Evolutionary conservation across 2,113 vertebrate species (phyloP), one percentile per base, ranked within the genome.

Genomic region (Crypturellus undulatus): DNA sequence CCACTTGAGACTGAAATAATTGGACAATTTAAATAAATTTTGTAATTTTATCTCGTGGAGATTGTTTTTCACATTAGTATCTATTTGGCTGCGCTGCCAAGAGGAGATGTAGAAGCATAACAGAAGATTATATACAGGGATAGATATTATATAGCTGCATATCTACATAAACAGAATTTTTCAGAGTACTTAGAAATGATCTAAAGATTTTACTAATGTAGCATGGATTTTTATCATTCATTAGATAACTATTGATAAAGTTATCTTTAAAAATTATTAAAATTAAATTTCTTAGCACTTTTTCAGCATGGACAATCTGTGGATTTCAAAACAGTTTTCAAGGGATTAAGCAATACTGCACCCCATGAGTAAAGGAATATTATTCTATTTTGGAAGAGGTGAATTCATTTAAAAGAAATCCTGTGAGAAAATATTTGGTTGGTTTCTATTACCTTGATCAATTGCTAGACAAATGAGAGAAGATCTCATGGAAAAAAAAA

Each of bases 21-120:
- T 80, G 84, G 6, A 14, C 58, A 62, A 67, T 30, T 92, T 59
- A 92, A 90, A 79, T 78, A 78, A 19, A 75, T 75, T 94, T 93
- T 75, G 15, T 38, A 59, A 82, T 92, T 90, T 95, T 89, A 54
- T 82, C 34, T 42, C 42, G 26, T 94, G 25, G 42, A 87, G 6
- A 40, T 40, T 70, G 88, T 47, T 76, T 70, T 70, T 71, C 10
- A 3, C 68, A 58, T 82, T 67, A 84, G 1, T 30, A 47, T 75
- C 77, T 95, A 19, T 19, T 95, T 72, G 25, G 11, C 40, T 92
- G 47, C 22, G 88, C 42, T 91, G 63, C 36, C 86, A 87, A 86
- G 14, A 64, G n/a, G 8, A 71, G 4, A 82, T 34, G 22, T 20
- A n/a, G 7, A 51, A 72, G 6, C 3, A 90, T 51, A 58, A 45